Conservation (phyloP, 2,113 vertebrate genomes). For the Mormyrus iriodes region DNA sequence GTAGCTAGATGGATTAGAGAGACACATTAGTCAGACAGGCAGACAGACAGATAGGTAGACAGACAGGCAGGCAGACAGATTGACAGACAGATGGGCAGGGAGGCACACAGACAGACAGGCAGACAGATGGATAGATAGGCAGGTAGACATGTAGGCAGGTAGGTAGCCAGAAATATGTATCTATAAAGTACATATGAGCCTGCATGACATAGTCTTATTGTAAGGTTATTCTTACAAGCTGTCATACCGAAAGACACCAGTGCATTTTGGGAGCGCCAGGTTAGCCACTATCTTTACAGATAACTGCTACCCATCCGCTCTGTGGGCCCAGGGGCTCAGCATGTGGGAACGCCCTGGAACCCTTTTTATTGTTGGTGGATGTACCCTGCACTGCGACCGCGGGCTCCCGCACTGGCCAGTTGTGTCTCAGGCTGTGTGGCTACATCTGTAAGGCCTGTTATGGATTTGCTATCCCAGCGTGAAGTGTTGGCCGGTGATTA, state of each 20-base stretch:
- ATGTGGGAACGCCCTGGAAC: not conserved
- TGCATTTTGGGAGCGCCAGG: not conserved
- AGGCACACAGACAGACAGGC: not conserved
- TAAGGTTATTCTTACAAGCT: not conserved
- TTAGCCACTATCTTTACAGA: not conserved
- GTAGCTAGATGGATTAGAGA: not conserved
- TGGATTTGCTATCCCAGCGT: too few species aligned
- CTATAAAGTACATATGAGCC: not conserved
- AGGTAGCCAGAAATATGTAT: not conserved
- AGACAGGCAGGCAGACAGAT: not conserved
- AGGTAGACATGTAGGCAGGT: not conserved
- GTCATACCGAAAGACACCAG: not conserved
- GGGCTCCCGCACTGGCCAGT: too few species aligned
- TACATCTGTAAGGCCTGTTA: too few species aligned
- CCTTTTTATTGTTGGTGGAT: not conserved
- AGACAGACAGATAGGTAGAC: not conserved
- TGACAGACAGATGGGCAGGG: not conserved
- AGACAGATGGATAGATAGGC: not conserved
- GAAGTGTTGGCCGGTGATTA: too few species aligned
- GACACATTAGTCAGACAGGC: not conserved
- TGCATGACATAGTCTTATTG: not conserved
- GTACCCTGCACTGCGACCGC: too few species aligned
- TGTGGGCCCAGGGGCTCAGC: not conserved
- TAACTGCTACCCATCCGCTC: not conserved
- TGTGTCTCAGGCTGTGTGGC: too few species aligned